Base-by-base conservation (phyloP, 2,113 vertebrate species). In the Plestiodon gilberti region DNA sequence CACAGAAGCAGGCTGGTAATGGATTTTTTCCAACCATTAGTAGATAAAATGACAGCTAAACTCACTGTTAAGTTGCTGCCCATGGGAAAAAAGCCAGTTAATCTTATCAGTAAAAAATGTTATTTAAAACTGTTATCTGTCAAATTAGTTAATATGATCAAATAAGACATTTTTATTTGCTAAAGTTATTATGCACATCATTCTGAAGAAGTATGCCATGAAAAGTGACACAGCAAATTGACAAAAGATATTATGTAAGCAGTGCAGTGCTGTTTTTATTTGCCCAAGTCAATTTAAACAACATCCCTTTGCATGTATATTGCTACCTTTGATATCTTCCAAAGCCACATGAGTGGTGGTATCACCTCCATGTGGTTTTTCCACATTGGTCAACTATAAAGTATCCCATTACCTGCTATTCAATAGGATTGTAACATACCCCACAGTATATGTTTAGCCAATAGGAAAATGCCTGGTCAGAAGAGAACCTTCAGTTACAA, bases 61-160 rank as follows among this genome's bases (percentile, higher is more conserved):
- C 28, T 25, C 28, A 74, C 59, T 62, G 55, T 74, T 75, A 38
- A 61, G 70, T 40, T 78, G n/a, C 22, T 57, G 48, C 61, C 25
- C 28, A 40, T 59, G 10, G 62, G 62, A 15, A 11, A 17, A 8
- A 30, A 78, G 48, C 61, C n/a, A 38, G 25, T 70, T n/a, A 69
- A 73, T 38, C 81, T 59, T 73, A 73, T 38, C 65, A 59, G 28
- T 70, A 59, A 40, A 84, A 78, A 78, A 3, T 40, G 22, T 59
- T 85, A 78, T 78, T 85, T 59, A 40, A 69, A 85, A 70, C 35
- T 22, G 64, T 57, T 78, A 55, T 38, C 64, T 43, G 35, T 85
- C 75, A 70, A 85, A 85, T 85, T 78, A 78, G 43, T 69, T 85
- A 78, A 85, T 59, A 70, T 59, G 33, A 59, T 78, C 25, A 78